Conservation (phyloP, 2,888 invertebrate species). For the Elysia crispata region DNA sequence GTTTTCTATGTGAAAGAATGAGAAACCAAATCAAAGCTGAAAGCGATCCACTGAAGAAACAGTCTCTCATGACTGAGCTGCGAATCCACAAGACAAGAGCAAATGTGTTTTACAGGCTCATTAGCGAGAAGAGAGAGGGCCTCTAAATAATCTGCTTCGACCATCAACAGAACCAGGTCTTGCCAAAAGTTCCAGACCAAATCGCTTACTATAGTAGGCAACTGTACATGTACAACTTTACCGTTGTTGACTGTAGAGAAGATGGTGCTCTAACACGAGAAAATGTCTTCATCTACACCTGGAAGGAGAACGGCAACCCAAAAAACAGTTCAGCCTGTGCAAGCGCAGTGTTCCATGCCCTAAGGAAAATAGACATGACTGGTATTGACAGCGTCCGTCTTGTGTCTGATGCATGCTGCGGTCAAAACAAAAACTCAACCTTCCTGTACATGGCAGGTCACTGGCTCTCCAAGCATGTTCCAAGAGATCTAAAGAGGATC, state of each 20-base stretch:
- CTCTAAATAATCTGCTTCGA: no score
- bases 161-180: background rate
- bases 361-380: background rate
- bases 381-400: background rate
- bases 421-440: constrained; percentile 19
- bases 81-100: no score
- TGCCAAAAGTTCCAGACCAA: constrained; percentile 14
- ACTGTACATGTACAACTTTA: constrained; percentile 6
- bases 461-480: background rate
- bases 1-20: no score
- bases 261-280: background rate
- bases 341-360: background rate
- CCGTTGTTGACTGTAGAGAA: background rate
- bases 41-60: no score
- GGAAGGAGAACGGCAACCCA: constrained; percentile 10
- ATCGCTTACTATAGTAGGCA: constrained; percentile 16
- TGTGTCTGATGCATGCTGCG: constrained; percentile 21
- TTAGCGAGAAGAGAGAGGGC: no score
- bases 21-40: no score
- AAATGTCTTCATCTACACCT: constrained; percentile 19
- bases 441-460: background rate
- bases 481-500: no score
- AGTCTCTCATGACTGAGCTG: no score
- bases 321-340: constrained; percentile 20
- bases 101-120: no score